Evolutionary conservation across 1,140 invertebrate genomes (phyloP), one percentile per base, ranked within the genome.

Genomic region (Cryptotermes secundus): DNA sequence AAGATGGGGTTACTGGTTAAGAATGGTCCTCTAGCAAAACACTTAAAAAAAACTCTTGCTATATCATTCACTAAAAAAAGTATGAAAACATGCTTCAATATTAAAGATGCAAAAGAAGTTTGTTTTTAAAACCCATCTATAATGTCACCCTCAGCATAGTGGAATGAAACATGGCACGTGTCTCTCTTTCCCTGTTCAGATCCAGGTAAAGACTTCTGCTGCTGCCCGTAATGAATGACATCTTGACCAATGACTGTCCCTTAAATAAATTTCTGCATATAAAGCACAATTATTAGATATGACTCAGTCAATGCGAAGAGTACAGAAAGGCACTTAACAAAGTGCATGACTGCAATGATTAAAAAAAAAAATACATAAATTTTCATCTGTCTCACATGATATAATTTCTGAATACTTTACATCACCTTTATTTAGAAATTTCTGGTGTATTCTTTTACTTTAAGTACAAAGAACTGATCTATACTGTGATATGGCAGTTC

Each of bases 291-390:
- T 65, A 85, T 84, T 38, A 80, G 84, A 85, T 85, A 85, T 85
- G 84, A 85, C 84, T 85, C 84, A 81, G 84, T 85, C 84, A 85
- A 85, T 84, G n/a, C 80, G 83, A 84, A 82, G 84, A 85, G 84
- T 82, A 81, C 80, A 72, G 81, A 85, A 85, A 85, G 84, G 84
- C 84, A 85, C 84, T 85, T 85, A 42, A 36, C 34, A 59, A 85
- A 85, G 84, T 85, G 84, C 84, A 85, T 72, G 65, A 85, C 80
- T 82, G 80, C 84, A 83, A 81, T 53, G 53, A 80, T 81, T 49
- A 82, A 81, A 82, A 53, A 84, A n/a, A n/a, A 65, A 83, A 19
- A 34, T 49, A 26, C 31, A 31, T 34, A 35, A 36, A 79, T 22
- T 35, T 81, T 65, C 81, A 34, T 38, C 31, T 79, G 42, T 85